Evolutionary conservation across 35 echinoderm and acorn worm species (phyloP).

Genomic region (Stichopus chloronotus): DNA sequence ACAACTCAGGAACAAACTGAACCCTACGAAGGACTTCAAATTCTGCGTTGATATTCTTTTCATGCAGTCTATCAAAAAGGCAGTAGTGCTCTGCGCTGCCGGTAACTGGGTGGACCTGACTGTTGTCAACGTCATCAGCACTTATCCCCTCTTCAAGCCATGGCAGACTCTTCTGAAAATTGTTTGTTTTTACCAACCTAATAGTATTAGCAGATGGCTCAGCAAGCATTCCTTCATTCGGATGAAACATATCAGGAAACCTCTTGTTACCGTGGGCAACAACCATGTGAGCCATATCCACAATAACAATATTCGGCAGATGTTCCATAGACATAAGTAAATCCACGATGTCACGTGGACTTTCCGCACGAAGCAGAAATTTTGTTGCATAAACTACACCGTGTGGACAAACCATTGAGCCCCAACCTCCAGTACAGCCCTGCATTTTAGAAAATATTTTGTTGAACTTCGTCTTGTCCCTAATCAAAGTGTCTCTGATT

Average conservation of each 20-base stretch:
- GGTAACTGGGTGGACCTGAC: background rate
- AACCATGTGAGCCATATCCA: slow-evolving; percentile 72
- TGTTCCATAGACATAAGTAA: slow-evolving; percentile 55
- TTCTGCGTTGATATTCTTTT: background rate
- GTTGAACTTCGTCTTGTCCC: slow-evolving; percentile 32
- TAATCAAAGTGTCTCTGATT: background rate
- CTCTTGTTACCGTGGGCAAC: slow-evolving; percentile 61
- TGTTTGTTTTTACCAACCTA: background rate
- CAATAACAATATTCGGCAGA: slow-evolving; percentile 55
- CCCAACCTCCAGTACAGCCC: slow-evolving; percentile 26
- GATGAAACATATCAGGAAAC: slow-evolving; percentile 40
- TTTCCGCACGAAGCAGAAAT: slow-evolving; percentile 42
- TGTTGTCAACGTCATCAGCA: background rate
- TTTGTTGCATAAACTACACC: slow-evolving; percentile 65
- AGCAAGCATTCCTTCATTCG: slow-evolving; percentile 48
- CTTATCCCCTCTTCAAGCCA: background rate
- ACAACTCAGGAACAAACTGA: background rate
- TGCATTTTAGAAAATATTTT: slow-evolving; percentile 49
- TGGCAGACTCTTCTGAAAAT: background rate
- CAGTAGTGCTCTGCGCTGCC: slow-evolving; percentile 32
- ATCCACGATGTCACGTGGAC: slow-evolving; percentile 50
- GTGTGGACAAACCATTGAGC: slow-evolving; percentile 47
- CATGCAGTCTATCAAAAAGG: slow-evolving; percentile 45
- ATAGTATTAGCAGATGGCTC: background rate
- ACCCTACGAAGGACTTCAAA: slow-evolving; percentile 33